phyloP scores from a whole-genome alignment of 2,888 invertebrate species.

The Tiliacea aurago region DNA sequence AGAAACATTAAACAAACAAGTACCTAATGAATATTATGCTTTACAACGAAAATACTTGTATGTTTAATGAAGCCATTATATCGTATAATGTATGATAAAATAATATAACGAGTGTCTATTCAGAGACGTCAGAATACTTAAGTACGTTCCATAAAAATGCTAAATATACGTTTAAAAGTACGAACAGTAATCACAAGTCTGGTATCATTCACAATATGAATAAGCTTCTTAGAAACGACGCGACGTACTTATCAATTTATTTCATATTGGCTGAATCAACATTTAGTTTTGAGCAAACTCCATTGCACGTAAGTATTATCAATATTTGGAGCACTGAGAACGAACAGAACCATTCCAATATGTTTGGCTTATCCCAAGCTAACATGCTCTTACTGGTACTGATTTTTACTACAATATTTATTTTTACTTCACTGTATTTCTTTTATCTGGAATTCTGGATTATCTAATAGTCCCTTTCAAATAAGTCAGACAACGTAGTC shows the following conservation, averaged over 20 bases:
- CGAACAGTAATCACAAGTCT: constrained; percentile 35
- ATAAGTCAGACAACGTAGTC: constrained; percentile 32
- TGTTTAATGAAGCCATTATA: constrained; percentile 35
- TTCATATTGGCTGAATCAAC: constrained; percentile 59
- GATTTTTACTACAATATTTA: constrained; percentile 51
- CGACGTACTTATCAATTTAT: constrained; percentile 56
- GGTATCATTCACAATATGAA: constrained; percentile 50
- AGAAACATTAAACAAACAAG: constrained; percentile 22
- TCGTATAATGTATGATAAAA: constrained; percentile 3
- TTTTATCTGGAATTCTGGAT: constrained; percentile 37
- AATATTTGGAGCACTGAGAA: constrained; percentile 44
- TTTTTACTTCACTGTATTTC: constrained; percentile 37
- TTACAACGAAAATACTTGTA: constrained; percentile 11
- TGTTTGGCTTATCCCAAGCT: constrained; percentile 54
- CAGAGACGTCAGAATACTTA: constrained; percentile 8
- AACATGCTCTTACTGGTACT: constrained; percentile 39
- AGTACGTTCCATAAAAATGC: constrained; percentile 24
- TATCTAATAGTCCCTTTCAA: constrained; percentile 33
- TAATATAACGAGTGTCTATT: constrained; percentile 25
- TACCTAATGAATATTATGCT: constrained; percentile 7
- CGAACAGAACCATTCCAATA: constrained; percentile 44
- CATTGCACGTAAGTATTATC: constrained; percentile 53
- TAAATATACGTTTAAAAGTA: constrained; percentile 41
- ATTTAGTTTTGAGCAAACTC: constrained; percentile 53
- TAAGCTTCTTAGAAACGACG: constrained; percentile 52